phyloP scores from a whole-genome alignment of 2,113 vertebrate species.

The Perca fluviatilis region DNA sequence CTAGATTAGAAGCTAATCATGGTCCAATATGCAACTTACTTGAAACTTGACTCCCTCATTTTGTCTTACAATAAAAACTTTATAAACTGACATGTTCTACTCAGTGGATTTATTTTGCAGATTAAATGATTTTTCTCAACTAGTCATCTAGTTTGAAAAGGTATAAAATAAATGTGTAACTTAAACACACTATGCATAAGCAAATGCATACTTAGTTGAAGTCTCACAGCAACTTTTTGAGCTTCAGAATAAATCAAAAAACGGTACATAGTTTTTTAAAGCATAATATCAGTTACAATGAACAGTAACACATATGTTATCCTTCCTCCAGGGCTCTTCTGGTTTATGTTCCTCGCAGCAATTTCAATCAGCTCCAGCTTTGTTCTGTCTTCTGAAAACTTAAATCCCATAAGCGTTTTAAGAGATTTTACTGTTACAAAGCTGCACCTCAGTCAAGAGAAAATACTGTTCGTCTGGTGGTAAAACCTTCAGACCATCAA shows the following conservation, averaged over 20 bases:
- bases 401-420: conserved; percentile 1
- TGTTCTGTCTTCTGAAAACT: conserved; percentile 20
- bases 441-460: conserved; percentile 14
- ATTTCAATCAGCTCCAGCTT: conserved; percentile 13
- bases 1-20: not conserved
- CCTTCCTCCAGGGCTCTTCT: conserved; percentile 23
- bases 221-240: conserved; percentile 46
- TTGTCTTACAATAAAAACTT: conserved; percentile 3
- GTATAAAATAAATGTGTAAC: conserved; percentile 76
- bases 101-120: conserved; percentile 71
- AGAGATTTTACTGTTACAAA: conserved; percentile 27
- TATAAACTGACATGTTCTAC: conserved; percentile 10
- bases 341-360: conserved; percentile 22
- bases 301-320: conserved; percentile 22
- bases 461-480: conserved; percentile 23
- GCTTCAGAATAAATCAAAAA: conserved; percentile 51
- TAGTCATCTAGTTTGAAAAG: conserved; percentile 69
- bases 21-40: not conserved
- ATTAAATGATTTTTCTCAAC: conserved; percentile 51
- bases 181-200: conserved; percentile 59
- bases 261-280: conserved; percentile 22
- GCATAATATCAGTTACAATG: conserved; percentile 35
- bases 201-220: conserved; percentile 24
- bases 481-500: conserved; percentile 7
- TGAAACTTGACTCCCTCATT: not conserved